Evolutionary conservation across 2,888 invertebrate genomes (phyloP), one percentile per base, ranked within the genome.

Genomic region (Tetramorium bicarinatum): DNA sequence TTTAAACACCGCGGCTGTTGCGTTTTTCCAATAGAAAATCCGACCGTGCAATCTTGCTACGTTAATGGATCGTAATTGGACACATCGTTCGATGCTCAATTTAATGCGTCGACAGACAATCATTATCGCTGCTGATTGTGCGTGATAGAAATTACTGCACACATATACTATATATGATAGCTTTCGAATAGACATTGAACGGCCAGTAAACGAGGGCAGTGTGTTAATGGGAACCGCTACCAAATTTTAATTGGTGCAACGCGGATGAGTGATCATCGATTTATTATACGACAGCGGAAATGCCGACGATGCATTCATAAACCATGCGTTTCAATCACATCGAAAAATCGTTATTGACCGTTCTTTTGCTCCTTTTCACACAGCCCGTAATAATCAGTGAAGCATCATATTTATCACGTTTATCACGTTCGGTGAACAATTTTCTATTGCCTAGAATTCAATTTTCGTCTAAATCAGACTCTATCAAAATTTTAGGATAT

Each of bases 191-290:
- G 64, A 71, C 67, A 49, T 56, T 61, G 69, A 82, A 79, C 61
- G 25, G 25, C 44, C 66, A 9, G 67, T 61, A 76, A 86, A 84
- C 56, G 82, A 82, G 75, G 69, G 47, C 44, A 38, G 34, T 61
- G 67, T 80, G 72, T 81, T 80, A 87, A 67, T 54, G 76, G 80
- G 52, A 77, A 52, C 47, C 59, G 74, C 79, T 79, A 75, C 59
- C 52, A 72, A 76, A 85, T 85, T 87, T 87, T 87, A 87, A 87
- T 85, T 72, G 80, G 49, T 61, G 67, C 72, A 83, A 69, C 21
- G 66, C 29, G 34, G 44, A 21, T 66, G 76, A 79, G 21, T 52
- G 82, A 82, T 82, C 82, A 61, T 49, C 67, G 82, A 82, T 82
- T 82, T 79, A 82, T 79, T 79, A 79, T 82, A n/a, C 67, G 69